Conservation (phyloP, 1,140 invertebrate species). For the Cherax destructor region DNA sequence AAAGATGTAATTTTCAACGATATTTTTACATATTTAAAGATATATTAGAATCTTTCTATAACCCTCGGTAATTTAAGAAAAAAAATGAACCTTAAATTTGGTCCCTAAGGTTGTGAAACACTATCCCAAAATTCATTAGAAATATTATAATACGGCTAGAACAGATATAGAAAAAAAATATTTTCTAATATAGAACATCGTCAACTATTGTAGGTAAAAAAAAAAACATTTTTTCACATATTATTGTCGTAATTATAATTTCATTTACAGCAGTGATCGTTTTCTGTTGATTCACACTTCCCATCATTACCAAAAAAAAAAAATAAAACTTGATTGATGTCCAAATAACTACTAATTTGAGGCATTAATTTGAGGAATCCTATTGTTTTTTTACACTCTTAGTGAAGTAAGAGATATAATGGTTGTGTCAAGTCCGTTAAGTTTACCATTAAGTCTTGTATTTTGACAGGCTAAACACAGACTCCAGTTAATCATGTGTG, state of each 20-base stretch:
- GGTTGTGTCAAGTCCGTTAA: background rate
- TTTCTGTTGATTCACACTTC: background rate
- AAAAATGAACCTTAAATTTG: background rate
- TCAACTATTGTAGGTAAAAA: background rate
- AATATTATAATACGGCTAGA: background rate
- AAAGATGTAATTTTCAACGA: slow-evolving; percentile 11
- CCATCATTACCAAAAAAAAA: background rate
- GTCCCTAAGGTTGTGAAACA: background rate
- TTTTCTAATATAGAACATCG: background rate
- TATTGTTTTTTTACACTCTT: background rate
- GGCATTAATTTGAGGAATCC: background rate
- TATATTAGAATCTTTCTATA: background rate
- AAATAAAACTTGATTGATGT: background rate
- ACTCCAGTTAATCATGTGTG: background rate
- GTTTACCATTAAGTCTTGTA: background rate
- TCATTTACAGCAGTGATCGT: background rate
- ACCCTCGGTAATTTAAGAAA: background rate
- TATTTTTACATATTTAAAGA: slow-evolving; percentile 13
- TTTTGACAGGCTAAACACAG: background rate
- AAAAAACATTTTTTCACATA: background rate
- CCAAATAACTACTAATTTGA: background rate
- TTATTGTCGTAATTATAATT: background rate
- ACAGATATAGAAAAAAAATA: background rate
- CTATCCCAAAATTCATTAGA: background rate
- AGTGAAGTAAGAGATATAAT: background rate